These are phyloP conservation scores for Yasuhikotakia modesta DNA, from an alignment of 2,797 vertebrate genomes.

Conservation along the genomic window DNA sequence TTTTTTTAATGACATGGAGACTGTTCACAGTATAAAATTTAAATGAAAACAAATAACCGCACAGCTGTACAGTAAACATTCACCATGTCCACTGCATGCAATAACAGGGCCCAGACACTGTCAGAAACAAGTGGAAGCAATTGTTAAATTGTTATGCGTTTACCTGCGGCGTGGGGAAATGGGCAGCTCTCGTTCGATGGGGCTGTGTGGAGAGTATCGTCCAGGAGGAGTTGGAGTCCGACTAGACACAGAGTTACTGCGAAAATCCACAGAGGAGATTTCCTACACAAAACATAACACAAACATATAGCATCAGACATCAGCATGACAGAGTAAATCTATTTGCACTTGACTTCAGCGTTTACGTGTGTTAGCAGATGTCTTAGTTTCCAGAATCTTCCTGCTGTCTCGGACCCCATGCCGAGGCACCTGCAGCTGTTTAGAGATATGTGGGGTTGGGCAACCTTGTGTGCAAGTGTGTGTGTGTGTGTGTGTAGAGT, in stretches of 20 bases:
- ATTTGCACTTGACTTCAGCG: neutral
- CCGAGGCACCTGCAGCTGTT: slow-evolving; percentile 47
- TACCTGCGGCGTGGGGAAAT: slow-evolving; percentile 78
- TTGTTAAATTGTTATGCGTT: neutral
- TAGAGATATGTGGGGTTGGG: slow-evolving; percentile 22
- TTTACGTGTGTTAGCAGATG: slow-evolving; percentile 5
- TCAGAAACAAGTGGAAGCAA: neutral
- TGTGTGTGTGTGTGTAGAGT: slow-evolving; percentile 6
- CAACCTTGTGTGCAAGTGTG: neutral
- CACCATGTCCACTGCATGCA: neutral
- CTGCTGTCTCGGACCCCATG: slow-evolving; percentile 35
- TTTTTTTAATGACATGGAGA: neutral
- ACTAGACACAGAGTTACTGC: slow-evolving; percentile 75
- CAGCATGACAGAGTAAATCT: neutral
- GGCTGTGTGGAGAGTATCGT: slow-evolving; percentile 76
- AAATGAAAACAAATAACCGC: neutral
- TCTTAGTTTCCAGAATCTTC: slow-evolving; percentile 23
- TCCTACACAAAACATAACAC: slow-evolving; percentile 66
- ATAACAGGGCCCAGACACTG: neutral
- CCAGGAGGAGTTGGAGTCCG: slow-evolving; percentile 79
- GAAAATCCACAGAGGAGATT: slow-evolving; percentile 71
- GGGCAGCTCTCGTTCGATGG: slow-evolving; percentile 71
- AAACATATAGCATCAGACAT: neutral
- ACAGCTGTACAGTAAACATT: neutral
- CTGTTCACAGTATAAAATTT: neutral